Percentiles rank a stretch among this genome's conserved stretches.
These are phyloP conservation scores for Diaphora mendica DNA, from an alignment of 2,888 invertebrate species.

Conservation along the genomic window DNA sequence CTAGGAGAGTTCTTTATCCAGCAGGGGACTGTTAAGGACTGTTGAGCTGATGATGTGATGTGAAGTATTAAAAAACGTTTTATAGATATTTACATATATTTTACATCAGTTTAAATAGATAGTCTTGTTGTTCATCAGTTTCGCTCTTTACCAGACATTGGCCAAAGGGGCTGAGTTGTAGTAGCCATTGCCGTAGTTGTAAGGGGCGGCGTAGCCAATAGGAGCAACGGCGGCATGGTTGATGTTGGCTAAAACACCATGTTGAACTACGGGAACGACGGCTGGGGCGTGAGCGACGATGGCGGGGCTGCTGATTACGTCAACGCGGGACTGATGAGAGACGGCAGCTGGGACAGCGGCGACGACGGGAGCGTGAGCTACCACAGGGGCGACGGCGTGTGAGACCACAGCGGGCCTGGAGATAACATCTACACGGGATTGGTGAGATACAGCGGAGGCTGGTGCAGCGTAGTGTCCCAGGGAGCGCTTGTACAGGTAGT, in stretches of 20 bases:
- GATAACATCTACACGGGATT: constrained; percentile 62
- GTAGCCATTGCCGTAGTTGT: constrained; percentile 48
- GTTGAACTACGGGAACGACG: constrained; percentile 57
- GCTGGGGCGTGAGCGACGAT: constrained; percentile 57
- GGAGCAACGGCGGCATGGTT: constrained; percentile 66
- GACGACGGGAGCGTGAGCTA: constrained; percentile 61
- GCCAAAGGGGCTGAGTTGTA: constrained; percentile 60
- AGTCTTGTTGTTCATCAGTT: constrained; percentile 71
- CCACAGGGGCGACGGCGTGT: constrained; percentile 51
- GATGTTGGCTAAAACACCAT: constrained; percentile 57
- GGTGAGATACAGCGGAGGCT: constrained; percentile 60
- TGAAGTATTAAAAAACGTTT: not conserved
- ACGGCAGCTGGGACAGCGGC: constrained; percentile 63
- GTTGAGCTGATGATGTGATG: too few species aligned
- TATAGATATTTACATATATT: constrained; percentile 32
- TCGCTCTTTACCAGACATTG: constrained; percentile 76
- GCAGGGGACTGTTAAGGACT: too few species aligned
- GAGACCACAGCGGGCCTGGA: constrained; percentile 57
- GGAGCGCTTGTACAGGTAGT: constrained; percentile 69
- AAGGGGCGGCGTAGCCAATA: constrained; percentile 53
- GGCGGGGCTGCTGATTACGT: constrained; percentile 62
- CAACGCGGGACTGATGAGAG: constrained; percentile 73
- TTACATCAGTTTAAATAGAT: constrained; percentile 54
- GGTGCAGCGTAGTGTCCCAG: constrained; percentile 57
- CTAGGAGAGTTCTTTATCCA: too few species aligned